phyloP scores from a whole-genome alignment of 2,797 vertebrate genomes.

The Acridotheres tristis region DNA sequence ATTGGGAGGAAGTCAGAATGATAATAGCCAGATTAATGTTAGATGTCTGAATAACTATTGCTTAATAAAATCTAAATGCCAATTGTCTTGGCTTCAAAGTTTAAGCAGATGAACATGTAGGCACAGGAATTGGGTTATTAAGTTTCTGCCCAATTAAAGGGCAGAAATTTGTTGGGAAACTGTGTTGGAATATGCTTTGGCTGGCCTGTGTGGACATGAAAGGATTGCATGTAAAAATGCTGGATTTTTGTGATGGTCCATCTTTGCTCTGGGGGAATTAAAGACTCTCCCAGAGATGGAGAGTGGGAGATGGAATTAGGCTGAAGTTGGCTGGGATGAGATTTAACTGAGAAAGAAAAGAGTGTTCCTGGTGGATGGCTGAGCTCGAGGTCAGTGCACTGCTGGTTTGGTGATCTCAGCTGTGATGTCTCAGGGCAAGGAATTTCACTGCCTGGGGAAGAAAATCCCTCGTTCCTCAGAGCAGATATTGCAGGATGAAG shows the following conservation, averaged over 20 bases:
- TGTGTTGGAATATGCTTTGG: neutral
- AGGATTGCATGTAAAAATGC: neutral
- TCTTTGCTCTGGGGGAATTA: neutral
- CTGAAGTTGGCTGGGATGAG: neutral
- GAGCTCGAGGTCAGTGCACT: neutral
- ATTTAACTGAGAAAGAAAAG: neutral
- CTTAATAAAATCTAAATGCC: slow-evolving; percentile 59
- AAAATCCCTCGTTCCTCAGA: neutral
- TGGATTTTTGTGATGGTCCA: neutral
- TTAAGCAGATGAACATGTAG: slow-evolving; percentile 52
- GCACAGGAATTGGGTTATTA: slow-evolving; percentile 41
- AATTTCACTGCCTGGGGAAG: neutral
- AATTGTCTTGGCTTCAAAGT: slow-evolving; percentile 48
- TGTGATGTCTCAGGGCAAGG: neutral
- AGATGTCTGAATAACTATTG: slow-evolving; percentile 50
- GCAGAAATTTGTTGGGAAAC: slow-evolving; percentile 40
- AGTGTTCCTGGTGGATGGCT: neutral
- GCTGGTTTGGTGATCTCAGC: neutral
- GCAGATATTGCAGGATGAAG: neutral
- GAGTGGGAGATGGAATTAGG: neutral
- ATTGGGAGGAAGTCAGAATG: slow-evolving; percentile 48
- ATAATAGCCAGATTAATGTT: slow-evolving; percentile 38
- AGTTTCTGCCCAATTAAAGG: slow-evolving; percentile 44
- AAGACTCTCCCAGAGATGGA: accelerated
- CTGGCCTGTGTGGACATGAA: slow-evolving; percentile 47